Evolutionary conservation across 2,113 vertebrate genomes (phyloP), one percentile per base, ranked within the genome.

Genomic region (Gasterosteus aculeatus): DNA sequence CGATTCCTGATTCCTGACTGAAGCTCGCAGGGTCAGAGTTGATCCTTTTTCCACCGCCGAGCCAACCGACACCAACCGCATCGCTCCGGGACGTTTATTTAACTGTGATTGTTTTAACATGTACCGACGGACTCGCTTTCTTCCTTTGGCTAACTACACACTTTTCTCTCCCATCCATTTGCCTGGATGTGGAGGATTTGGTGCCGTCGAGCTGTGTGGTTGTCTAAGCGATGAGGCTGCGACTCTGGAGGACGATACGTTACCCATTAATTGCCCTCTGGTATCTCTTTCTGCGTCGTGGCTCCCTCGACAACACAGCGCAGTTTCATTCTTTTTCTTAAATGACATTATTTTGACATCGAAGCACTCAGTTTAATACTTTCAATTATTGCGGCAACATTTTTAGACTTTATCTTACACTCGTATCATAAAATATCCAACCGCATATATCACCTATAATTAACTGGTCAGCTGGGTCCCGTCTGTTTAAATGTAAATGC

Each of bases 381-480:
- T 54, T 12, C 12, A n/a, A 54, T 54, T 54, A 3, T 10, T 29
- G 11, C 4, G 6, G 19, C 39, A 9, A 10, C 39, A 41, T 41
- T 41, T 41, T 41, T 10, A 26, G 22, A 26, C 22, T n/a, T n/a
- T n/a, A n/a, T n/a, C n/a, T 26, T 26, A 26, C 22, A 26, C 22
- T 26, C 1, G 22, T 26, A 26, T 26, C 22, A 26, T 26, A 26
- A 26, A 78, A 60, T 19, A 56, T 57, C 53, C 44, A 76, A 15
- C 62, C 65, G 70, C 67, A 78, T 84, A 78, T 62, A 81, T 63
- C 70, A 78, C 56, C 49, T 53, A 46, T 61, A 38, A 64, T 57
- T 54, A 60, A 71, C 39, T n/a, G 46, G 18, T 72, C 67, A 39
- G 3, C 5, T 26, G 6, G 49, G 49, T 42, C 66, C 35, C 71